Percentiles rank a stretch among this genome's conserved stretches.
phyloP scores from a whole-genome alignment of 2,888 invertebrate species.

The Mycogona germanica region DNA sequence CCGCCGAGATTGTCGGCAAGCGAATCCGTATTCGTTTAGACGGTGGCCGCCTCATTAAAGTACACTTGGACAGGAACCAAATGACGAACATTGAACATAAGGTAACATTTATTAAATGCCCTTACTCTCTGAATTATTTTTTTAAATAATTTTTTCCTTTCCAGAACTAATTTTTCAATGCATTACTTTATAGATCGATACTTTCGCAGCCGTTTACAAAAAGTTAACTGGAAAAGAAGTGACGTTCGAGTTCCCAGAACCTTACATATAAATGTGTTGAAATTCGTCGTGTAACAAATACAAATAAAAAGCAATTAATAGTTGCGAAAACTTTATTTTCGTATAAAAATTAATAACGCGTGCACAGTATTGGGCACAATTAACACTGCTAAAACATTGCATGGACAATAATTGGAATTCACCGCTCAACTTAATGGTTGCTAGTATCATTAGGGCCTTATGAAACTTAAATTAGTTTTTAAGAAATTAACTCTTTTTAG shows the following conservation, averaged over 20 bases:
- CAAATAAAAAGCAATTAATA: constrained; percentile 11
- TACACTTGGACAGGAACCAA: constrained; percentile 95
- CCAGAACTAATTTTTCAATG: background rate
- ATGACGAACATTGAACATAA: constrained; percentile 99
- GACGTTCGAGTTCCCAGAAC: constrained; percentile 97
- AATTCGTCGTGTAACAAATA: background rate
- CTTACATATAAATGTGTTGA: constrained; percentile 43
- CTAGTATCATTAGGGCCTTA: too few relatives aligned
- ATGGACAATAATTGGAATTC: too few relatives aligned
- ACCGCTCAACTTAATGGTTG: too few relatives aligned
- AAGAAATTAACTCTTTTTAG: too few relatives aligned
- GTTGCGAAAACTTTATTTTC: too few relatives aligned
- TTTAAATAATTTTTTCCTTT: background rate
- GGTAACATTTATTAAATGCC: constrained; percentile 43
- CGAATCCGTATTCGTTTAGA: constrained; percentile 91
- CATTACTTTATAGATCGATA: constrained; percentile 78
- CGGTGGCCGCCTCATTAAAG: constrained; percentile 91
- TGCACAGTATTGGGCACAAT: too few relatives aligned
- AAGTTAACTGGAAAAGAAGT: constrained; percentile 98
- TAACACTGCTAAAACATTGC: too few relatives aligned
- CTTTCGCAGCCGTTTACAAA: constrained; percentile 97
- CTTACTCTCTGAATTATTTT: too few relatives aligned
- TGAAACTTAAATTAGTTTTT: too few relatives aligned
- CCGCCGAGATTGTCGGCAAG: constrained; percentile 98
- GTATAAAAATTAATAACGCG: too few relatives aligned